Evolutionary conservation across 37 sponge, comb jelly and placozoan species (phyloP).

Genomic region (Axinella damicornis): DNA sequence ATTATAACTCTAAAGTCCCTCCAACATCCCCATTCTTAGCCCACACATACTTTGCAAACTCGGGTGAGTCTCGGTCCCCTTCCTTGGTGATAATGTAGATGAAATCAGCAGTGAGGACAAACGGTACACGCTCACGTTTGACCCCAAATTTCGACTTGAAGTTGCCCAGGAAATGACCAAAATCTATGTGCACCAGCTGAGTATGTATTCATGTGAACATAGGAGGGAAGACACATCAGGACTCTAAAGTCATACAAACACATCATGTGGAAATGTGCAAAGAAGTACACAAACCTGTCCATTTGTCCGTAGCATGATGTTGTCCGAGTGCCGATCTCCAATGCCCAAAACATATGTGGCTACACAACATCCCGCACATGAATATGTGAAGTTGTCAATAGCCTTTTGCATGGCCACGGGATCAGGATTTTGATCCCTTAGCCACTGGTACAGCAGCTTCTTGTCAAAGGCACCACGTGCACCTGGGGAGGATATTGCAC

Average conservation of each 20-base stretch:
- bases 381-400: constrained; percentile 89
- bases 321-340: constrained; percentile 98
- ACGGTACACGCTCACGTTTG: constrained; percentile 97
- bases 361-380: constrained; percentile 98
- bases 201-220: too few species aligned
- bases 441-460: constrained; percentile 83
- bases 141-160: constrained; percentile 98
- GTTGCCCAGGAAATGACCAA: constrained; percentile 99
- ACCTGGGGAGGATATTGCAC: background rate
- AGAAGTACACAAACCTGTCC: constrained; percentile 86
- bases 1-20: background rate
- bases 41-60: constrained; percentile 69
- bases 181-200: constrained; percentile 98
- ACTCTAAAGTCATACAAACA: too few species aligned
- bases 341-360: constrained; percentile 98
- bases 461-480: constrained; percentile 91
- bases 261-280: too few species aligned
- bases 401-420: constrained; percentile 77
- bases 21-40: too few species aligned
- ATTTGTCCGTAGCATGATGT: constrained; percentile 94
- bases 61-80: constrained; percentile 46
- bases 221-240: too few species aligned
- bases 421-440: constrained; percentile 81
- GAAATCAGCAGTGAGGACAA: constrained; percentile 95
- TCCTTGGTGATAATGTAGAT: constrained; percentile 92